These are phyloP conservation scores for Parazoanthus swiftii DNA, from an alignment of 92 coral and sea anemone genomes.

Conservation along the genomic window DNA sequence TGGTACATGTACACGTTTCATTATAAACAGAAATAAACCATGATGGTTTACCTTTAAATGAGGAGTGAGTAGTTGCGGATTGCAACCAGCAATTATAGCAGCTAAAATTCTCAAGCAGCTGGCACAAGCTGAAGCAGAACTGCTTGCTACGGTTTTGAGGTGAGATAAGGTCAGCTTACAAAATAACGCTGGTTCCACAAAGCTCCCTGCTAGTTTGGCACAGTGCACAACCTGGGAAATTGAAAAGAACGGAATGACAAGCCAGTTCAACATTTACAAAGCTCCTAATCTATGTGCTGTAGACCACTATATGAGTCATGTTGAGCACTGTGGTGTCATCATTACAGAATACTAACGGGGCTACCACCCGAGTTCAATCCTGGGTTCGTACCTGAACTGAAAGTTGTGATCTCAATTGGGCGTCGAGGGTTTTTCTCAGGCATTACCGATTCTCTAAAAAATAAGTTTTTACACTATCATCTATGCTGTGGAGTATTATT, in stretches of 20 bases:
- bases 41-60: slow-evolving; percentile 58
- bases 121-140: slow-evolving; percentile 72
- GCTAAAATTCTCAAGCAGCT: slow-evolving; percentile 82
- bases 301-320: not conserved
- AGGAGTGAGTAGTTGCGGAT: slow-evolving; percentile 68
- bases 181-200: slow-evolving; percentile 94
- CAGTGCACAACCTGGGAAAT: slow-evolving; percentile 65
- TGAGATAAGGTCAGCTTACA: slow-evolving; percentile 87
- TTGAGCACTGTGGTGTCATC: not conserved
- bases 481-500: not conserved
- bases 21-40: slow-evolving; percentile 22
- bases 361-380: not conserved
- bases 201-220: slow-evolving; percentile 89
- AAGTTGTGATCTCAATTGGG: not conserved
- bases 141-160: slow-evolving; percentile 71
- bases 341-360: no score
- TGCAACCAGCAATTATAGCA: slow-evolving; percentile 74
- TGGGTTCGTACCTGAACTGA: not conserved
- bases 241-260: not conserved
- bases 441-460: not conserved
- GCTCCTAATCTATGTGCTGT: no score
- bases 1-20: no score
- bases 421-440: not conserved
- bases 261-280: not conserved
- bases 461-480: not conserved